A percentile compares a stretch with the other conserved stretches of the same genome.
These are phyloP conservation scores for Dipodomys spectabilis DNA, from an alignment of 2,113 vertebrate genomes.

Conservation along the genomic window DNA sequence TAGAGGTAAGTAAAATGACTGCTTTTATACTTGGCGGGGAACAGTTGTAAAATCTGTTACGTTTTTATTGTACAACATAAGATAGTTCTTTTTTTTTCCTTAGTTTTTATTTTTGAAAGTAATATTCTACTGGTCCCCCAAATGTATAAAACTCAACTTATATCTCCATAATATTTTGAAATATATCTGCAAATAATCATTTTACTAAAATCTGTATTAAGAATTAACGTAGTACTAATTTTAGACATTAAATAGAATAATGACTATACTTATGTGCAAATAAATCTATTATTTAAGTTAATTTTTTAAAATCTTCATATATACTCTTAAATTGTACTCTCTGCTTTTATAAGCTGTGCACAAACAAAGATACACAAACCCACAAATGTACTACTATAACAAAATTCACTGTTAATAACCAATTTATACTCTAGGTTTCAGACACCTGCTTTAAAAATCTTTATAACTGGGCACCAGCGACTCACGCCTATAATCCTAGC, in stretches of 20 bases:
- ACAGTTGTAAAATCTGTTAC: neutral
- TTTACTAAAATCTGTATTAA: neutral
- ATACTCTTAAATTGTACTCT: neutral
- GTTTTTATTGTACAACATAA: neutral
- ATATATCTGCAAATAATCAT: neutral
- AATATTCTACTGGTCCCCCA: neutral
- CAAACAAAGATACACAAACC: neutral
- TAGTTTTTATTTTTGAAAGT: neutral
- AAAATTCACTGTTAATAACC: neutral
- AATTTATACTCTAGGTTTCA: neutral
- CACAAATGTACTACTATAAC: neutral
- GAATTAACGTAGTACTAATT: neutral
- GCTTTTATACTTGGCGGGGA: neutral
- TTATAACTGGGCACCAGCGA: neutral
- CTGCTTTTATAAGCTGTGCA: neutral
- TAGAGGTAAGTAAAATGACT: conserved; percentile 15
- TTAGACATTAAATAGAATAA: neutral
- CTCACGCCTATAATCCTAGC: too few species aligned
- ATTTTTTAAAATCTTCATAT: neutral
- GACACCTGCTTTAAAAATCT: neutral
- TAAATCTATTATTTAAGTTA: conserved; percentile 7
- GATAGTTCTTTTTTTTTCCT: neutral
- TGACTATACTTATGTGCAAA: neutral
- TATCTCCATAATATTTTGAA: neutral
- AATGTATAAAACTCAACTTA: neutral